Evolutionary conservation across 30 jellyfish, hydroid and myxozoan genomes (phyloP).

Genomic region (Cassiopea xamachana): DNA sequence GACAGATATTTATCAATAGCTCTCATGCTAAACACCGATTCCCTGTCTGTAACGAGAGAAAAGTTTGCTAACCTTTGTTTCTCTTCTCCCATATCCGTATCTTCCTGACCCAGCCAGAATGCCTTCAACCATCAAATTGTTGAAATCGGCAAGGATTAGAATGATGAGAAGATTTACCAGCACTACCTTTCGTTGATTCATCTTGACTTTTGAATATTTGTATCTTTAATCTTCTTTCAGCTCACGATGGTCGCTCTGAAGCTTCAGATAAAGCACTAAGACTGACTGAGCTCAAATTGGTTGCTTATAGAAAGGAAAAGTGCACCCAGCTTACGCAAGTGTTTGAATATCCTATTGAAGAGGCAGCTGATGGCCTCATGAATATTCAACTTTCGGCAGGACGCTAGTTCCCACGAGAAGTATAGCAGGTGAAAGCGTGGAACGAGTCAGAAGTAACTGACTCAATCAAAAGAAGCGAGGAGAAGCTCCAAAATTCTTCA

Average conservation of each 20-base stretch:
- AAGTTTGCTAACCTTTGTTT: neutral
- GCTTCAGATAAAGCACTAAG: neutral
- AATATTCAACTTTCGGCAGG: neutral
- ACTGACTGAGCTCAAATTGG: constrained; percentile 23
- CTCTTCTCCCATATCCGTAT: constrained; percentile 63
- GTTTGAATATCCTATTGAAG: constrained; percentile 5
- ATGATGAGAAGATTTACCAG: constrained; percentile 17
- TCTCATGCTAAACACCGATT: too few species aligned
- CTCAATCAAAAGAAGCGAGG: too few species aligned
- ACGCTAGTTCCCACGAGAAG: constrained; percentile 30
- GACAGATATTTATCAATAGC: too few species aligned
- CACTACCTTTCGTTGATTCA: constrained; percentile 9
- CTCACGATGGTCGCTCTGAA: neutral
- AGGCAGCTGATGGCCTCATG: constrained; percentile 33
- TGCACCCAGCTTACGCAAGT: constrained; percentile 30
- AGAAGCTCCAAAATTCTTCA: too few species aligned
- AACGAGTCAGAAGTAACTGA: neutral
- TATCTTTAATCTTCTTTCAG: neutral
- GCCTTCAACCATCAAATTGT: constrained; percentile 18
- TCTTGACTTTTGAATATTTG: constrained; percentile 3
- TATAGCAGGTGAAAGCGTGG: constrained; percentile 32
- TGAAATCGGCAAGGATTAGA: constrained; percentile 2
- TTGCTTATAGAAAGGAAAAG: constrained; percentile 9
- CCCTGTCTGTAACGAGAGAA: too few species aligned
- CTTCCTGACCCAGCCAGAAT: constrained; percentile 73